Percentiles rank a stretch among this genome's conserved stretches.
These are phyloP conservation scores for Porites evermanni DNA, from an alignment of 92 coral and sea anemone species.

Conservation along the genomic window DNA sequence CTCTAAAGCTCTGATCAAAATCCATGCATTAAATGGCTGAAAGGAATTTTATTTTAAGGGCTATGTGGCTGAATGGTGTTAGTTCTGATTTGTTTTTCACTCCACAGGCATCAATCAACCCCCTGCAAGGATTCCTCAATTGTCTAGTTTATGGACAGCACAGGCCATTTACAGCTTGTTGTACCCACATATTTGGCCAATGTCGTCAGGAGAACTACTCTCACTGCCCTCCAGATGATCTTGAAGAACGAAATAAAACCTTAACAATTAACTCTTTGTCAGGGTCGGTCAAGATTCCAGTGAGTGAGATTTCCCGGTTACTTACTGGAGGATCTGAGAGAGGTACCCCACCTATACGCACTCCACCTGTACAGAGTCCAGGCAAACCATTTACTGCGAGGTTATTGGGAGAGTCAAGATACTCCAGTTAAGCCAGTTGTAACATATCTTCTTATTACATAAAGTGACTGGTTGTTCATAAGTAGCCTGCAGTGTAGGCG, in stretches of 20 bases:
- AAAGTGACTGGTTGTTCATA: too few species aligned
- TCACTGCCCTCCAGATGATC: not conserved
- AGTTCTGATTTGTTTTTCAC: not conserved
- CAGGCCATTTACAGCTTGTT: slow-evolving; percentile 43
- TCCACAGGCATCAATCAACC: slow-evolving; percentile 79
- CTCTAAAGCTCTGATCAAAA: too few species aligned
- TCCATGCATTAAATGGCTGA: not conserved
- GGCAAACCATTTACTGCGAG: slow-evolving; percentile 50
- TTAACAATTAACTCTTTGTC: slow-evolving; percentile 32
- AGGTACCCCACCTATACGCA: not conserved
- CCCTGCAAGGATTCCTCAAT: slow-evolving; percentile 92
- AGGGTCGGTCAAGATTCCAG: slow-evolving; percentile 54
- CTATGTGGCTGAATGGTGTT: not conserved
- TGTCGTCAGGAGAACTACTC: not conserved
- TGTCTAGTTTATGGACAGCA: slow-evolving; percentile 89
- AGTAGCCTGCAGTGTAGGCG: too few species aligned
- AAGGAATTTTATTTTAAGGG: not conserved
- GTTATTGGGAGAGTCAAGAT: slow-evolving; percentile 72
- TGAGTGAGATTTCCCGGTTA: slow-evolving; percentile 36
- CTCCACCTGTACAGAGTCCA: not conserved
- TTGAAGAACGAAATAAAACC: not conserved
- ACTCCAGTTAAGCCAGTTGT: not conserved
- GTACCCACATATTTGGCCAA: slow-evolving; percentile 1
- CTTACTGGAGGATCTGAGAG: slow-evolving; percentile 2
- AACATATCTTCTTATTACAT: too few species aligned